Conservation (phyloP, 2,888 invertebrate species). For the Drosophila flavopinicola region DNA sequence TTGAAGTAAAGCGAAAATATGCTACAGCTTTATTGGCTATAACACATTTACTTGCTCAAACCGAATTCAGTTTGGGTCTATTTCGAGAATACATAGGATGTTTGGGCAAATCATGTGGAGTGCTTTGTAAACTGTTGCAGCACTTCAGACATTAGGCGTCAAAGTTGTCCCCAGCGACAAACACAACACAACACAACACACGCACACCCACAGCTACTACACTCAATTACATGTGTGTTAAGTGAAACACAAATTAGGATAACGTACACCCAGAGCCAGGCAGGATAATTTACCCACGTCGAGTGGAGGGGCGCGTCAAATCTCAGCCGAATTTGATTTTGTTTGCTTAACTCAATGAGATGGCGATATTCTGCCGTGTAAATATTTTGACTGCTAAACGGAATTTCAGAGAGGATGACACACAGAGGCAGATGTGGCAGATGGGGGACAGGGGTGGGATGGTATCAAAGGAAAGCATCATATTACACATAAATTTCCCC, state of each 20-base stretch:
- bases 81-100: background rate
- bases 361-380: constrained; percentile 48
- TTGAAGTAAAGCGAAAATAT: no score
- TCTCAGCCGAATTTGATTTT: constrained; percentile 55
- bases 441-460: background rate
- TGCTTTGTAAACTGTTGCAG: constrained; percentile 15
- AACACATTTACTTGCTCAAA: no score
- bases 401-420: constrained; percentile 32
- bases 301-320: constrained; percentile 19
- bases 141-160: constrained; percentile 18
- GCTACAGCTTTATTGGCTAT: no score
- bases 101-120: constrained; percentile 11
- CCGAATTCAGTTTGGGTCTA: no score
- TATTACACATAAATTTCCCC: constrained; percentile 49
- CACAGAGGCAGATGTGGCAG: background rate
- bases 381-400: constrained; percentile 56
- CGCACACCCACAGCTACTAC: constrained; percentile 4
- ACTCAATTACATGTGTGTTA: constrained; percentile 37
- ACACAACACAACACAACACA: background rate
- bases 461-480: constrained; percentile 29
- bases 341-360: constrained; percentile 65
- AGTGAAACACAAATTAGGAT: constrained; percentile 46
- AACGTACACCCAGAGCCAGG: constrained; percentile 6
- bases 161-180: constrained; percentile 17
- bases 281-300: constrained; percentile 36